These are phyloP conservation scores for Rhabdornis inornatus DNA, from an alignment of 2,113 vertebrate species.

Conservation along the genomic window DNA sequence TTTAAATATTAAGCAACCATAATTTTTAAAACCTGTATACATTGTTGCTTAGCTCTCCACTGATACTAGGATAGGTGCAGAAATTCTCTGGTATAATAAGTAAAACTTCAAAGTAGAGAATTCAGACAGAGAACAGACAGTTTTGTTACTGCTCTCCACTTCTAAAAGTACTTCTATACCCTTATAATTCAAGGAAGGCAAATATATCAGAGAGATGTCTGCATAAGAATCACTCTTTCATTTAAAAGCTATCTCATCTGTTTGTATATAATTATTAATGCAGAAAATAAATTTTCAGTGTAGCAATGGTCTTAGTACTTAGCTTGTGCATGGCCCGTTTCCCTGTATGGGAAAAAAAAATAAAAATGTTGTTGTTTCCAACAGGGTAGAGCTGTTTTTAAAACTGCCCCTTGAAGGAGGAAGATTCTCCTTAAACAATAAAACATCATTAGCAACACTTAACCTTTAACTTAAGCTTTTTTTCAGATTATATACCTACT, in stretches of 20 bases:
- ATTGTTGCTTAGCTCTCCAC: not conserved
- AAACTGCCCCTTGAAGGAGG: not conserved
- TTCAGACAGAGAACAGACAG: not conserved
- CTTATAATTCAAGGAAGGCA: not conserved
- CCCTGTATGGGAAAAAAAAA: not conserved
- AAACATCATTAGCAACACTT: not conserved
- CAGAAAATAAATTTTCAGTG: not conserved
- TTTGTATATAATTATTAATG: not conserved
- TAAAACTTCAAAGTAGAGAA: not conserved
- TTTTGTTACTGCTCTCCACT: not conserved
- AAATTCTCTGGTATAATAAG: not conserved
- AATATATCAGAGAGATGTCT: not conserved
- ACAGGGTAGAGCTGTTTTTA: not conserved
- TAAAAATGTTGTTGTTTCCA: not conserved
- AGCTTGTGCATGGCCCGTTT: not conserved
- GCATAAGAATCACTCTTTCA: not conserved
- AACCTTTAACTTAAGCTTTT: not conserved
- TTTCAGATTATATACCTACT: not conserved
- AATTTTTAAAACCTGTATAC: not conserved
- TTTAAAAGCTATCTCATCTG: not conserved
- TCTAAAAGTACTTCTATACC: not conserved
- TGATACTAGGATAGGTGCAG: rapidly evolving
- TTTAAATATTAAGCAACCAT: not conserved
- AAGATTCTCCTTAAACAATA: not conserved
- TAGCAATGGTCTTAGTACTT: not conserved